phyloP scores from a whole-genome alignment of 2,888 invertebrate species.

The Linyphia triangularis region DNA sequence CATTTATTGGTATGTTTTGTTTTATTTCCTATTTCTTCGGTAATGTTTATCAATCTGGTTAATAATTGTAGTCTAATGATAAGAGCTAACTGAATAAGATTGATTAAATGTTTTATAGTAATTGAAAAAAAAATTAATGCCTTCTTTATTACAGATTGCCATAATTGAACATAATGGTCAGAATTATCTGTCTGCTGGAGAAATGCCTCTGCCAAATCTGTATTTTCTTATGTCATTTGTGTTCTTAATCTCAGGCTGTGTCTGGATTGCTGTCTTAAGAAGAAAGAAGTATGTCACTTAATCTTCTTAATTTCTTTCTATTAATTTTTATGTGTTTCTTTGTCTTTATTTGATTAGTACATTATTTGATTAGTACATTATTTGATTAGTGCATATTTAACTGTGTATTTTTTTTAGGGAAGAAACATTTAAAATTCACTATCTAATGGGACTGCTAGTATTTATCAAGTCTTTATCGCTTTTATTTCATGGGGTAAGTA shows the following conservation, averaged over 20 bases:
- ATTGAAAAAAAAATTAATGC: too few relatives aligned
- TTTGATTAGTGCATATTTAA: neutral
- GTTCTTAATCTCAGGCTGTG: conserved; percentile 92
- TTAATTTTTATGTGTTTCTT: neutral
- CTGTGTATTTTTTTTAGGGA: conserved; percentile 78
- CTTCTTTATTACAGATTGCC: conserved; percentile 88
- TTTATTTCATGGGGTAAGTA: conserved; percentile 90
- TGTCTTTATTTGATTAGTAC: neutral
- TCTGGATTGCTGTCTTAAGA: conserved; percentile 94
- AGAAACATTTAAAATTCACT: conserved; percentile 93
- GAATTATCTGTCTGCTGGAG: conserved; percentile 95
- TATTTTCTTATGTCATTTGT: conserved; percentile 93
- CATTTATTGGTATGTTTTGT: too few relatives aligned
- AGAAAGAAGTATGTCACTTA: conserved; percentile 84
- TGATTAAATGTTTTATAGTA: too few relatives aligned
- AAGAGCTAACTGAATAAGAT: too few relatives aligned
- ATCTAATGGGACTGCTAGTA: conserved; percentile 95
- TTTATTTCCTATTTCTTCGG: too few relatives aligned
- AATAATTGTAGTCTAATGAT: too few relatives aligned
- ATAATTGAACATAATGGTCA: conserved; percentile 90
- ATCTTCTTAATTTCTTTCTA: neutral
- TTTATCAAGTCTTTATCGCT: conserved; percentile 94
- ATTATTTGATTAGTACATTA: neutral
- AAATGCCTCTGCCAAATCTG: conserved; percentile 95
- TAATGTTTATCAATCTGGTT: too few relatives aligned